phyloP scores from a whole-genome alignment of 2,888 invertebrate genomes.

The Sipunculus nudus region DNA sequence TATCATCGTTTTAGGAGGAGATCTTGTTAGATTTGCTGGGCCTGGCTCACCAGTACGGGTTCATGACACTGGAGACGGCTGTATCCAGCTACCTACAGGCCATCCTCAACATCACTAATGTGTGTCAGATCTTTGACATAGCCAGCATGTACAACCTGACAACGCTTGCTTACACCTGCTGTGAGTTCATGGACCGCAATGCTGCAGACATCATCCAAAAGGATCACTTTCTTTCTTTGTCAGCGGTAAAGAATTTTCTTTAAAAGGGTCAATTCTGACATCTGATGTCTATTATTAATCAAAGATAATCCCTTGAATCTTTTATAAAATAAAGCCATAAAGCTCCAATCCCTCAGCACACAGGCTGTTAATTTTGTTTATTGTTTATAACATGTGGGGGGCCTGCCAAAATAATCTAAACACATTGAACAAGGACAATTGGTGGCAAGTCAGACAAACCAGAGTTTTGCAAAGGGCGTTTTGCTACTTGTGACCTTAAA shows the following conservation, averaged over 20 bases:
- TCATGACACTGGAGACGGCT: slow-evolving; percentile 87
- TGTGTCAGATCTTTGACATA: slow-evolving; percentile 93
- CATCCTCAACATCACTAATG: slow-evolving; percentile 86
- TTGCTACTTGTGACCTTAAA: no score
- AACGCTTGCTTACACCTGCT: slow-evolving; percentile 79
- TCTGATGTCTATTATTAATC: no score
- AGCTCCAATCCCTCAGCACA: neutral
- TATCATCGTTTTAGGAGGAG: slow-evolving; percentile 54
- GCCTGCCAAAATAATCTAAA: no score
- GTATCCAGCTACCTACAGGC: slow-evolving; percentile 93
- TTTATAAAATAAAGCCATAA: neutral
- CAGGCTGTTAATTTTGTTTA: no score
- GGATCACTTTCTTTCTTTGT: slow-evolving; percentile 84
- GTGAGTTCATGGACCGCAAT: slow-evolving; percentile 89
- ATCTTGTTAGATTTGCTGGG: slow-evolving; percentile 75
- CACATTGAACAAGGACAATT: no score
- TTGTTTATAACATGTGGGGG: no score
- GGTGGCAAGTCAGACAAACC: no score
- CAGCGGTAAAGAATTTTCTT: slow-evolving; percentile 74
- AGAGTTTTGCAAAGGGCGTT: no score
- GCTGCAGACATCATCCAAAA: slow-evolving; percentile 85
- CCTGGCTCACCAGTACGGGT: slow-evolving; percentile 95
- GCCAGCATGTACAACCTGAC: slow-evolving; percentile 77
- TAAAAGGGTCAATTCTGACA: no score
- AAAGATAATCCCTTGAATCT: no score